phyloP scores from a whole-genome alignment of 2,797 vertebrate genomes.

The Parauchenoglanis ngamensis region DNA sequence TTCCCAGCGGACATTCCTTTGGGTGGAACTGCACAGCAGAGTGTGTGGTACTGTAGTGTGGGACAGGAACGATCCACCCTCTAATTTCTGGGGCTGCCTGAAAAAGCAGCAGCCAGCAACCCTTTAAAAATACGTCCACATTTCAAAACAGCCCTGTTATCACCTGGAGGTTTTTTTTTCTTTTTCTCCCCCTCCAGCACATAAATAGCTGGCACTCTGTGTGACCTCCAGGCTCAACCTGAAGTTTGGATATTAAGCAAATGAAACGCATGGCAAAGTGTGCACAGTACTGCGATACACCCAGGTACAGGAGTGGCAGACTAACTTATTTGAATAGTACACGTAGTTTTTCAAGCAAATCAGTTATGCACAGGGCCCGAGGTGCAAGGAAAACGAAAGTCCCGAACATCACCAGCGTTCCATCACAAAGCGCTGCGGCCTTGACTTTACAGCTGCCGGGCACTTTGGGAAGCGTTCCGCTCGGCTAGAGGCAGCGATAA shows the following conservation, averaged over 20 bases:
- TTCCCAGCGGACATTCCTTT: conserved; percentile 61
- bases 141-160: not conserved
- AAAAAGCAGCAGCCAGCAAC: conserved; percentile 27
- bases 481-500: conserved; percentile 72
- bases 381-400: not conserved
- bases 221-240: not conserved
- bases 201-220: not conserved
- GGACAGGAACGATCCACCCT: conserved; percentile 61
- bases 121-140: not conserved
- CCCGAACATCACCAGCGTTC: not conserved
- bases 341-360: conserved; percentile 14
- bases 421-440: not conserved
- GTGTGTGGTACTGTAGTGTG: conserved; percentile 57
- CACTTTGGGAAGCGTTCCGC: conserved; percentile 75
- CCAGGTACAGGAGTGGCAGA: not conserved
- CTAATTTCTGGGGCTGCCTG: conserved; percentile 62
- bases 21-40: conserved; percentile 49
- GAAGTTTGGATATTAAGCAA: conserved; percentile 27
- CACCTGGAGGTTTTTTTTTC: not conserved
- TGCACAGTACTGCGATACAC: not conserved
- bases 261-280: not conserved
- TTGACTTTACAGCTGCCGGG: conserved; percentile 9
- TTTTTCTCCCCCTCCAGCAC: too few species aligned
- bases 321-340: conserved; percentile 32
- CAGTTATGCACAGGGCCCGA: not conserved